phyloP scores from a whole-genome alignment of 2,797 vertebrate genomes.

The Pelochelys cantorii region DNA sequence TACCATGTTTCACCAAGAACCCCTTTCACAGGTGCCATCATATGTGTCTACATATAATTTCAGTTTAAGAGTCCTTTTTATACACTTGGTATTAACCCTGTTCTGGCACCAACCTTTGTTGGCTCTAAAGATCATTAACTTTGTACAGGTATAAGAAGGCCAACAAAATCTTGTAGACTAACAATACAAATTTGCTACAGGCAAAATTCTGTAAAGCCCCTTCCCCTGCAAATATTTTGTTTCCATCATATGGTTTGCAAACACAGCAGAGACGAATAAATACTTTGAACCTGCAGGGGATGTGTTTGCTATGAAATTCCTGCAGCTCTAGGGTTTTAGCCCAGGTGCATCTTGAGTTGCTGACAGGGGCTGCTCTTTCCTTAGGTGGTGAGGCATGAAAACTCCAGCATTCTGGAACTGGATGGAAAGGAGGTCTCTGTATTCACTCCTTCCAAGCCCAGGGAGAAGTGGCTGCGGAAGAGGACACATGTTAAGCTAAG shows the following conservation, averaged over 20 bases:
- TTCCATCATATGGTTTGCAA: not conserved
- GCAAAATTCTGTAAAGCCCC: not conserved
- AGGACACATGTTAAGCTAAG: constrained; percentile 97
- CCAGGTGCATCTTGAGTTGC: rapidly evolving
- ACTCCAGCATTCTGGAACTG: constrained; percentile 93
- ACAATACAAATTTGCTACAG: not conserved
- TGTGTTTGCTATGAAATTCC: not conserved
- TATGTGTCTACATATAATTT: not conserved
- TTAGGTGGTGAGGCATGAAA: constrained; percentile 98
- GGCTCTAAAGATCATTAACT: not conserved
- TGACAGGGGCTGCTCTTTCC: not conserved
- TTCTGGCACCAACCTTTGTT: rapidly evolving
- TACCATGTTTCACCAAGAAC: not conserved
- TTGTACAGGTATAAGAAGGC: not conserved
- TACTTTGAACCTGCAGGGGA: not conserved
- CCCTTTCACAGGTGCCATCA: not conserved
- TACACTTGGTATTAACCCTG: not conserved
- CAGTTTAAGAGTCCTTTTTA: not conserved
- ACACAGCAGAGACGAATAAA: not conserved
- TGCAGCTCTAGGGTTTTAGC: not conserved
- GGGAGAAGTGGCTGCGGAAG: constrained; percentile 97
- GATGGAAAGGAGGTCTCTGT: constrained; percentile 97
- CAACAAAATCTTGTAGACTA: not conserved
- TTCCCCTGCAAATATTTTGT: not conserved
- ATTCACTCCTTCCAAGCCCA: constrained; percentile 96